A percentile compares a stretch with the other conserved stretches of the same genome.
Conservation (phyloP, 1,140 invertebrate species). For the Microplitis demolitor region DNA sequence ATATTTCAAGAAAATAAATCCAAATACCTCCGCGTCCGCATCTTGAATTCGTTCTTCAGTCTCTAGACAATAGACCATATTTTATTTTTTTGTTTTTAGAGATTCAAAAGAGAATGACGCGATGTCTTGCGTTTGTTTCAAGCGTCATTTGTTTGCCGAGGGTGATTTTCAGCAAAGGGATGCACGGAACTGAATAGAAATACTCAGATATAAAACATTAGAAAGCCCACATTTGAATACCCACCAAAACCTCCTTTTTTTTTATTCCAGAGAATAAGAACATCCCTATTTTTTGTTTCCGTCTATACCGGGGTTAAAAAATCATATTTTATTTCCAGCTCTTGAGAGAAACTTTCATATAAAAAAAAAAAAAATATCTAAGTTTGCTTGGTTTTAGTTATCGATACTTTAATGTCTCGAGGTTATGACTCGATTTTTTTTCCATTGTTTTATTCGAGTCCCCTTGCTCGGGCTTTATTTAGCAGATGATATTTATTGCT, state of each 20-base stretch:
- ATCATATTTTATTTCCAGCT: not conserved
- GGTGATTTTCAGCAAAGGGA: not conserved
- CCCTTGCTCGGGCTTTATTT: slow-evolving; percentile 54
- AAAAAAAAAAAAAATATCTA: too few species aligned
- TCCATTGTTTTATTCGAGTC: not conserved
- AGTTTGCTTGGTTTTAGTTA: slow-evolving; percentile 18
- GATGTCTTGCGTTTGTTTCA: slow-evolving; percentile 60
- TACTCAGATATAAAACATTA: not conserved
- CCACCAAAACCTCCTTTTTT: too few species aligned
- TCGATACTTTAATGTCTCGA: slow-evolving; percentile 53
- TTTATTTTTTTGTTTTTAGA: slow-evolving; percentile 53
- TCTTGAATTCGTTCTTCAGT: slow-evolving; percentile 14
- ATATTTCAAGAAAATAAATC: too few species aligned
- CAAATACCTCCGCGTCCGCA: slow-evolving; percentile 28
- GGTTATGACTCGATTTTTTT: slow-evolving; percentile 45
- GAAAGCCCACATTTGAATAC: not conserved
- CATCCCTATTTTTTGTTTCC: not conserved
- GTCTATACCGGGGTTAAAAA: not conserved
- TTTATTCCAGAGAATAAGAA: not conserved
- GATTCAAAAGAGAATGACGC: slow-evolving; percentile 51
- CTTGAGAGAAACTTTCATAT: not conserved
- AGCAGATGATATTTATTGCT: slow-evolving; percentile 61
- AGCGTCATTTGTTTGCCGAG: slow-evolving; percentile 59
- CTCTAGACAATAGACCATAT: too few species aligned
- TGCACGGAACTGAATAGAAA: not conserved